Evolutionary conservation across 1,140 invertebrate species (phyloP).

Genomic region (Proctacanthus coquilletti): DNA sequence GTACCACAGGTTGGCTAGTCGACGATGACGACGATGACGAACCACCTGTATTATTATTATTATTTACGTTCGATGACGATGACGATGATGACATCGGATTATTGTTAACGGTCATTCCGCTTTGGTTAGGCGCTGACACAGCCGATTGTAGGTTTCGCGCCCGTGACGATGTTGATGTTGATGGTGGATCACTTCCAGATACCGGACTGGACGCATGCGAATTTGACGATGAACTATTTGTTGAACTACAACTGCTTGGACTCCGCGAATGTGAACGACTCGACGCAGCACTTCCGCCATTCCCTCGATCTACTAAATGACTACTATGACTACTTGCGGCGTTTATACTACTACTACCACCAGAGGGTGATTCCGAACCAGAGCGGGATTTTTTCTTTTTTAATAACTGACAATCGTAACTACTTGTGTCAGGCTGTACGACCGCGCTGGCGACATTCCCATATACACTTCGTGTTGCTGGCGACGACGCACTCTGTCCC

Average conservation of each 20-base stretch:
- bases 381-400: slow-evolving; percentile 31
- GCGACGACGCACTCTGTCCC: slow-evolving; percentile 13
- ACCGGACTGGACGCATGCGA: slow-evolving; percentile 28
- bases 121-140: slow-evolving; percentile 14
- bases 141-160: slow-evolving; percentile 14
- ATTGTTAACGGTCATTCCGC: slow-evolving; percentile 12
- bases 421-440: slow-evolving; percentile 5
- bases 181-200: slow-evolving; percentile 18
- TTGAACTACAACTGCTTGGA: slow-evolving; percentile 29
- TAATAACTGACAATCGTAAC: slow-evolving; percentile 1
- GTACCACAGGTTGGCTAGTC: slow-evolving; percentile 31
- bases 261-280: slow-evolving; percentile 36
- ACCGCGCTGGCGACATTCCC: slow-evolving; percentile 7
- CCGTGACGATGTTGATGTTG: slow-evolving; percentile 6
- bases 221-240: slow-evolving; percentile 29
- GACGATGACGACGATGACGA: slow-evolving; percentile 18
- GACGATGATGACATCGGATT: slow-evolving; percentile 10
- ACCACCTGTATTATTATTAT: too few species aligned
- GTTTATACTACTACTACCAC: slow-evolving; percentile 11
- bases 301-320: slow-evolving; percentile 8
- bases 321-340: slow-evolving; percentile 7
- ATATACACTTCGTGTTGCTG: slow-evolving; percentile 6
- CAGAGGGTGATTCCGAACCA: slow-evolving; percentile 30
- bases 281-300: slow-evolving; percentile 30
- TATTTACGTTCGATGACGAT: too few species aligned